Evolutionary conservation across 2,888 invertebrate species (phyloP).

Genomic region (Thecocarcelia acutangulata): DNA sequence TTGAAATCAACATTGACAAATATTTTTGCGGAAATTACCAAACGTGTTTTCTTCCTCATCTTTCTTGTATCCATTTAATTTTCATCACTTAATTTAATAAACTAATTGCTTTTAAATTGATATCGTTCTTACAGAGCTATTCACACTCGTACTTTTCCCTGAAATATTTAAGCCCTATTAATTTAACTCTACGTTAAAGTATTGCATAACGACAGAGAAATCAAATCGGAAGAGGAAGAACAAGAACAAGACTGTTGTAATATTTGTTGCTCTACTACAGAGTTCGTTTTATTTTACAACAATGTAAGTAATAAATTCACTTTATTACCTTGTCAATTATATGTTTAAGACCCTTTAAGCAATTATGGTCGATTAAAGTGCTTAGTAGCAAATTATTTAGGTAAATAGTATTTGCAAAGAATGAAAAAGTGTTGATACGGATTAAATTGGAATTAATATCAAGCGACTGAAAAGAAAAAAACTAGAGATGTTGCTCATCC

Average conservation of each 20-base stretch:
- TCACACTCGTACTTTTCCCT: conserved; percentile 27
- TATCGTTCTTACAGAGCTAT: conserved; percentile 10
- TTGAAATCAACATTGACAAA: no score
- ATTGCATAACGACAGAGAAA: neutral
- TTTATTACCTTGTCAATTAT: conserved; percentile 64
- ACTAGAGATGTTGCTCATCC: neutral
- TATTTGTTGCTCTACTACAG: neutral
- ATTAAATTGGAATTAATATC: conserved; percentile 32
- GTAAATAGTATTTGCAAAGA: conserved; percentile 12
- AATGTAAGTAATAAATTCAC: conserved; percentile 44
- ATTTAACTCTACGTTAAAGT: conserved; percentile 17
- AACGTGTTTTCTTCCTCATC: conserved; percentile 4
- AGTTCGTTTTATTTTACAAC: conserved; percentile 30
- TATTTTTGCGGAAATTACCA: conserved; percentile 5
- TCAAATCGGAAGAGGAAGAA: neutral
- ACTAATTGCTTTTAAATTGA: conserved; percentile 53
- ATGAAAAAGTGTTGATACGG: conserved; percentile 4
- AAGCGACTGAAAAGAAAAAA: neutral
- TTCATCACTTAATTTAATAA: conserved; percentile 24
- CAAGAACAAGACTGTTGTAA: neutral
- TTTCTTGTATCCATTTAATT: conserved; percentile 24
- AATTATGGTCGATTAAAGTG: conserved; percentile 65
- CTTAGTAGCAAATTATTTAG: conserved; percentile 40
- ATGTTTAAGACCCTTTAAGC: conserved; percentile 56
- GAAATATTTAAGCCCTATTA: conserved; percentile 13